Percentiles rank a stretch among this genome's conserved stretches.
phyloP scores from a whole-genome alignment of 2,113 vertebrate species.

The Prolemur simus region DNA sequence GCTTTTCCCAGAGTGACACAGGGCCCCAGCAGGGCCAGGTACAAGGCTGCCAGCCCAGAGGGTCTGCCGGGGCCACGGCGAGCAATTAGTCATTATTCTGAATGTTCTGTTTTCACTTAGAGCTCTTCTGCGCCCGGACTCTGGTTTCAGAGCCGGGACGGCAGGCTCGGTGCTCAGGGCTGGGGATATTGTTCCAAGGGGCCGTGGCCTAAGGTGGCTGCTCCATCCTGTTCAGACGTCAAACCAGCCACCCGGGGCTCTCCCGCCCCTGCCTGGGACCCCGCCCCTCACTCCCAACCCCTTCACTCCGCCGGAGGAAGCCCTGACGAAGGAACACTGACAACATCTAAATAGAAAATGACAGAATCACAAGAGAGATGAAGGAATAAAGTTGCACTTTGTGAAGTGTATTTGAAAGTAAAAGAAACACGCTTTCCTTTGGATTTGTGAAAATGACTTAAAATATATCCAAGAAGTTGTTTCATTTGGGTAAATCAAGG shows the following conservation, averaged over 20 bases:
- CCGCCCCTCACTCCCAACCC: constrained; percentile 58
- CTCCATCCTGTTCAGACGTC: not conserved
- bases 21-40: constrained; percentile 11
- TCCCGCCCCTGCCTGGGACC: constrained; percentile 63
- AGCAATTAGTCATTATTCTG: constrained; percentile 52
- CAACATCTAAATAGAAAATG: constrained; percentile 69
- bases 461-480: constrained; percentile 48
- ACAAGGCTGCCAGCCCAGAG: not conserved
- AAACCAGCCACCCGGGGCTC: constrained; percentile 28
- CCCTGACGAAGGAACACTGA: constrained; percentile 61
- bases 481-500: not conserved
- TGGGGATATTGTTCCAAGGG: constrained; percentile 28
- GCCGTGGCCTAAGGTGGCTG: not conserved
- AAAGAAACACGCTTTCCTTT: constrained; percentile 46
- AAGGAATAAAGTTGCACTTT: constrained; percentile 63
- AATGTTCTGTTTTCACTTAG: constrained; percentile 44
- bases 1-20: constrained; percentile 65
- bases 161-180: not conserved
- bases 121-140: constrained; percentile 40
- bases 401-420: constrained; percentile 54
- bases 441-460: constrained; percentile 62
- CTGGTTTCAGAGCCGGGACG: not conserved
- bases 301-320: constrained; percentile 53
- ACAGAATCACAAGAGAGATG: constrained; percentile 56
- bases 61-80: constrained; percentile 4